Evolutionary conservation across 2,888 invertebrate genomes (phyloP), one percentile per base, ranked within the genome.

Genomic region (Apantesis nais): DNA sequence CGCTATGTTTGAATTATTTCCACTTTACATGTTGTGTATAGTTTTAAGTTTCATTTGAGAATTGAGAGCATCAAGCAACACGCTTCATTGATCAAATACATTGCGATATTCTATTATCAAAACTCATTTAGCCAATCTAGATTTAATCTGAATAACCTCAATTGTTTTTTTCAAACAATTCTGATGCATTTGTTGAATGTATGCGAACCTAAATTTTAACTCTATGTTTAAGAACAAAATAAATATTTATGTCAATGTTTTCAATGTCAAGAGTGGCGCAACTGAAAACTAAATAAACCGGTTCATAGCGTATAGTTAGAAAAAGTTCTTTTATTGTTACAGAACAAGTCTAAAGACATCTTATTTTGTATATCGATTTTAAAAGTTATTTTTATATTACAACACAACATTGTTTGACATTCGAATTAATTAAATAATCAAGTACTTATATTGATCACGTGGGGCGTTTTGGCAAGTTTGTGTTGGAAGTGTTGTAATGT

Each of bases 391-490:
- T 58, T 55, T 55, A 55, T 55, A 55, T 55, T 58, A 55, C 34
- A 37, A 37, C 34, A 37, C 52, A 52, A 37, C 0, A 52, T 55
- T 66, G 34, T 66, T 37, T 31, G 37, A 52, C 52, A 55, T 55
- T 60, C 69, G 60, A 72, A 74, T 71, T 73, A 67, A 67, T 79
- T 77, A 76, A 70, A 67, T 70, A 71, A 80, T 80, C 68, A 68
- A 80, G 72, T 77, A 72, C n/a, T 44, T 48, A 34, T 73, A 78
- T 71, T 74, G 79, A 80, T 86, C 87, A 86, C 85, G 86, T 85
- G 85, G 80, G 83, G 81, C 83, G 85, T 90, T 91, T 91, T 91
- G 88, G 91, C 91, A 86, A 88, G 85, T 88, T 86, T 82, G 81
- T 82, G 83, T 80, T 83, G 75, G 75, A 76, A 68, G 83, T 90